A percentile compares a stretch with the other conserved stretches of the same genome.
phyloP scores from a whole-genome alignment of 2,113 vertebrate species.

The Neotoma lepida region DNA sequence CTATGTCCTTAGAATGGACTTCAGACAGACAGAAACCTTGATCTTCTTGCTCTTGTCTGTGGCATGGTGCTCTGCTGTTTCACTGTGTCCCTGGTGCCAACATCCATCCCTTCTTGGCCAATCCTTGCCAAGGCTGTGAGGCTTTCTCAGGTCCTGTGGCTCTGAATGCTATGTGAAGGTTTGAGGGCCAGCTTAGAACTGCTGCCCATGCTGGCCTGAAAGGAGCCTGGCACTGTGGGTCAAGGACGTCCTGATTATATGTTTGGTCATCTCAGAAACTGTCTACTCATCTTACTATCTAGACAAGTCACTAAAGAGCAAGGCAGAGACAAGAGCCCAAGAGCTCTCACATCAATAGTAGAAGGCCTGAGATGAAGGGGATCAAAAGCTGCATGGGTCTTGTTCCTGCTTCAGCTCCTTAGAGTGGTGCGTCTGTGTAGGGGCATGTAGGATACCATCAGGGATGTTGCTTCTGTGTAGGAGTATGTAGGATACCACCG shows the following conservation, averaged over 20 bases:
- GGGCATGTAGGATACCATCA: rapidly evolving
- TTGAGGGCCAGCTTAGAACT: not conserved
- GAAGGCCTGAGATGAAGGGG: not conserved
- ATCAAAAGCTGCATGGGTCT: not conserved
- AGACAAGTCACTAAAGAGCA: not conserved
- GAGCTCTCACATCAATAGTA: not conserved
- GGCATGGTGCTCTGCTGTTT: not conserved
- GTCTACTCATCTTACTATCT: rapidly evolving
- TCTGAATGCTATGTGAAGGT: not conserved
- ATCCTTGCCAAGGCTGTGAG: not conserved
- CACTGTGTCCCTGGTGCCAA: rapidly evolving
- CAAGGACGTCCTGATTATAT: too few species aligned
- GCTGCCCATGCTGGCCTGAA: not conserved
- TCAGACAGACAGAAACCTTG: not conserved
- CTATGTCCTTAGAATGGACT: not conserved
- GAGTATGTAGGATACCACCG: too few species aligned
- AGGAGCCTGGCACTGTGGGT: not conserved
- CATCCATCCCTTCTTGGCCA: too few species aligned
- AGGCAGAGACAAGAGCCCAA: not conserved
- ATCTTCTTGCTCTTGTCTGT: not conserved
- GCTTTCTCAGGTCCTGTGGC: too few species aligned
- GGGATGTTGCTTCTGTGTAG: too few species aligned
- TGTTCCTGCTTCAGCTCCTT: rapidly evolving
- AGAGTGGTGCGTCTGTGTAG: rapidly evolving
- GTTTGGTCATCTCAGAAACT: not conserved